Conservation (phyloP, 2,797 vertebrate genomes). For the Cyprinella venusta region DNA sequence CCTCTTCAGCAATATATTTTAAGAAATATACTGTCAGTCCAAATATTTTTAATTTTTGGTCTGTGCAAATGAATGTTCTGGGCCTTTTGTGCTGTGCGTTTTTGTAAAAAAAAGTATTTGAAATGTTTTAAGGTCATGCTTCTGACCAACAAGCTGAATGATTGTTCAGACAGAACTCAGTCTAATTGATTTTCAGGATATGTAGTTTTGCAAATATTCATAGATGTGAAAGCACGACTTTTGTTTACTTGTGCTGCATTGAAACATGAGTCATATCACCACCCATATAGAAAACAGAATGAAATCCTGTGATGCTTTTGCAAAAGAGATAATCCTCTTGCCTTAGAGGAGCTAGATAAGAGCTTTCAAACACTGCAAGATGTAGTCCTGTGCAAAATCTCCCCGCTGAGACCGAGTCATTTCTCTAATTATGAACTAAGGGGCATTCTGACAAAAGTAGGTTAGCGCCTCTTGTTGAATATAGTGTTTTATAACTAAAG, state of each 20-base stretch:
- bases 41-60: neutral
- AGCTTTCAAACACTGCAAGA: constrained; percentile 31
- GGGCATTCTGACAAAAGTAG: constrained; percentile 33
- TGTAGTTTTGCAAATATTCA: neutral
- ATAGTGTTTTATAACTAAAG: constrained; percentile 4
- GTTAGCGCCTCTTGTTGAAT: constrained; percentile 20
- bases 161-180: neutral
- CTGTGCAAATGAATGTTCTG: neutral
- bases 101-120: neutral
- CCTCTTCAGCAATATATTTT: neutral
- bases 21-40: neutral
- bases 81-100: neutral
- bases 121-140: neutral
- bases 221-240: neutral
- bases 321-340: constrained; percentile 20
- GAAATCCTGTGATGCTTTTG: neutral
- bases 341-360: constrained; percentile 27
- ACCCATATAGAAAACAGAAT: constrained; percentile 12
- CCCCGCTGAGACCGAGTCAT: constrained; percentile 22
- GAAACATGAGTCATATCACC: constrained; percentile 13
- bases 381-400: constrained; percentile 35
- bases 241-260: constrained; percentile 12
- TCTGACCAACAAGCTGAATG: neutral
- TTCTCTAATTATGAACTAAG: constrained; percentile 17
- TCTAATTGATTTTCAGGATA: neutral